Conservation (phyloP, 2,113 vertebrate species). For the Columbina picui region DNA sequence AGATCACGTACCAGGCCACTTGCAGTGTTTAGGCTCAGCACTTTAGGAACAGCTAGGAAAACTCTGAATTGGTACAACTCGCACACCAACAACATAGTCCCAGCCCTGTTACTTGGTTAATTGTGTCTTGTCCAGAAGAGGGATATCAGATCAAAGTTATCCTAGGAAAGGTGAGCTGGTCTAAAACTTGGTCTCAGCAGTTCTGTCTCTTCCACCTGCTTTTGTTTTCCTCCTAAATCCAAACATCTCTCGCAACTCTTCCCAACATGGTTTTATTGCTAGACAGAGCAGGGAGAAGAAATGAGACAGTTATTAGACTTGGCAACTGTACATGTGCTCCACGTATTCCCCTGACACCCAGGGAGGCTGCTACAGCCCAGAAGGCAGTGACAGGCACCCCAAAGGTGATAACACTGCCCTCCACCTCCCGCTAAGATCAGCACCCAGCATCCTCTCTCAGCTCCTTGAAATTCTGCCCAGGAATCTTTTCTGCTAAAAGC, state of each 20-base stretch:
- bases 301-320: not conserved
- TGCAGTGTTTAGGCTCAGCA: not conserved
- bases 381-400: not conserved
- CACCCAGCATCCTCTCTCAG: not conserved
- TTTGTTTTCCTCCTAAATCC: slow-evolving; percentile 29
- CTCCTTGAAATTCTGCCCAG: not conserved
- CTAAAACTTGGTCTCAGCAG: slow-evolving; percentile 43
- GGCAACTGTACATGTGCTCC: not conserved
- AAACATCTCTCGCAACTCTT: not conserved
- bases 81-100: not conserved
- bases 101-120: not conserved
- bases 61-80: not conserved
- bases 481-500: not conserved
- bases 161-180: slow-evolving; percentile 49
- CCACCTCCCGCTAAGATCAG: not conserved
- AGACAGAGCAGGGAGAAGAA: slow-evolving; percentile 14
- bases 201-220: slow-evolving; percentile 47
- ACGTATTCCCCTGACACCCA: not conserved
- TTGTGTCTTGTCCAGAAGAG: slow-evolving; percentile 16
- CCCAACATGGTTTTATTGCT: slow-evolving; percentile 73
- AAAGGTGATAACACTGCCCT: not conserved
- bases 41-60: slow-evolving; percentile 10
- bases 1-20: not conserved
- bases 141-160: slow-evolving; percentile 29
- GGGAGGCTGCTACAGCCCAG: not conserved